Evolutionary conservation across 2,888 invertebrate species (phyloP), one percentile per base, ranked within the genome.

Genomic region (Mimas tiliae): DNA sequence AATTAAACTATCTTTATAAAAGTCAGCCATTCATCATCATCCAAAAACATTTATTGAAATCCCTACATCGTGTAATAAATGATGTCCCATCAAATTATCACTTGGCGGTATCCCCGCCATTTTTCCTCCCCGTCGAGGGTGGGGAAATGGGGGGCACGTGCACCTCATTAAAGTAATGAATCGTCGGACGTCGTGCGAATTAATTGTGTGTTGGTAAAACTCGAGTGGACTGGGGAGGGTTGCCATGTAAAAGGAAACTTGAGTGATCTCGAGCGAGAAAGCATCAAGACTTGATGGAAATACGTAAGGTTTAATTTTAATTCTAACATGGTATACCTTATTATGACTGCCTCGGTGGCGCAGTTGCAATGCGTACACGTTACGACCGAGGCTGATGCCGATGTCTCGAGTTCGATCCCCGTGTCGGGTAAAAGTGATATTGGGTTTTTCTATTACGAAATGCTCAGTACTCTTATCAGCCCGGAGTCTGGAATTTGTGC

Each of bases 151-250:
- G 77, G 74, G 73, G 77, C 83, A 84, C 85, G 85, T 82, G 71
- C 69, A 75, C 33, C 84, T 88, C 88, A 88, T 90, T 90, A 89
- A 83, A 82, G 81, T 88, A 89, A 89, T 86, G 88, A 86, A 58
- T 58, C 42, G 82, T 79, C 75, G 84, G 82, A 84, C 87, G 84
- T 71, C 73, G 80, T 70, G 65, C 64, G 82, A 83, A 87, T 88
- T 89, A 89, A 88, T 89, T 88, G 86, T 58, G 16, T 42, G 58
- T 58, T 58, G 58, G 58, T 58, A 42, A n/a, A 83, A 77, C 76
- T 58, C 11, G 42, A 58, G 58, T 58, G 58, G 38, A 58, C 58
- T 34, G 8, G 38, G 2, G 38, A 42, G 58, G 58, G 58, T 6
- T 42, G 58, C 6, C 21, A 16, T 11, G 16, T 27, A 27, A n/a